Conservation (phyloP, 2,888 invertebrate genomes). For the Ptilodon capucinus region DNA sequence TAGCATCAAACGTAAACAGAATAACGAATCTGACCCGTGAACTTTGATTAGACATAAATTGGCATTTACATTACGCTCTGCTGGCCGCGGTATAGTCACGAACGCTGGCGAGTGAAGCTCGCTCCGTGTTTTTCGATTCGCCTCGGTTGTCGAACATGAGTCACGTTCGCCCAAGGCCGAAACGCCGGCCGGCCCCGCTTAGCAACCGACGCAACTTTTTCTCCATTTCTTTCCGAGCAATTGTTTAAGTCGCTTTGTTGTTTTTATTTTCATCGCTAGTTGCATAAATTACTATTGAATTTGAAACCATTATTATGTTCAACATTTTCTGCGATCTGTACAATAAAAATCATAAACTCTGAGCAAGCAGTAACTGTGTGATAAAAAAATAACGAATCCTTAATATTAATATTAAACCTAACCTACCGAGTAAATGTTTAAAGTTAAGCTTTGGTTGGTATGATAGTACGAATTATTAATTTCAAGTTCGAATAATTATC, state of each 20-base stretch:
- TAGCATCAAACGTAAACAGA: conserved; percentile 27
- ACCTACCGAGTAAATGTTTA: too few species aligned
- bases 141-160: conserved; percentile 49
- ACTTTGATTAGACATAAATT: conserved; percentile 42
- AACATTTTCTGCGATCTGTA: not conserved
- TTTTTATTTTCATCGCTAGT: conserved; percentile 35
- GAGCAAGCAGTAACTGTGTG: too few species aligned
- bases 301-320: not conserved
- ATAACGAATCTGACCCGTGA: conserved; percentile 31
- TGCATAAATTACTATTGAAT: not conserved
- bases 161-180: conserved; percentile 67
- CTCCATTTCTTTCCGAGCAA: conserved; percentile 52
- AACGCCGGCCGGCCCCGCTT: conserved; percentile 69
- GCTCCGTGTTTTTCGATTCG: conserved; percentile 47
- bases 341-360: too few species aligned
- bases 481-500: too few species aligned
- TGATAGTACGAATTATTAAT: too few species aligned
- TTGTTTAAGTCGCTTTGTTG: conserved; percentile 54
- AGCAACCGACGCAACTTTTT: conserved; percentile 54
- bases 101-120: conserved; percentile 24
- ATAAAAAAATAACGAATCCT: too few species aligned
- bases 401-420: too few species aligned
- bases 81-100: conserved; percentile 43
- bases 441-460: too few species aligned
- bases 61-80: conserved; percentile 28